Evolutionary conservation across 2,113 vertebrate genomes (phyloP).

Genomic region (Opisthocomus hoazin): DNA sequence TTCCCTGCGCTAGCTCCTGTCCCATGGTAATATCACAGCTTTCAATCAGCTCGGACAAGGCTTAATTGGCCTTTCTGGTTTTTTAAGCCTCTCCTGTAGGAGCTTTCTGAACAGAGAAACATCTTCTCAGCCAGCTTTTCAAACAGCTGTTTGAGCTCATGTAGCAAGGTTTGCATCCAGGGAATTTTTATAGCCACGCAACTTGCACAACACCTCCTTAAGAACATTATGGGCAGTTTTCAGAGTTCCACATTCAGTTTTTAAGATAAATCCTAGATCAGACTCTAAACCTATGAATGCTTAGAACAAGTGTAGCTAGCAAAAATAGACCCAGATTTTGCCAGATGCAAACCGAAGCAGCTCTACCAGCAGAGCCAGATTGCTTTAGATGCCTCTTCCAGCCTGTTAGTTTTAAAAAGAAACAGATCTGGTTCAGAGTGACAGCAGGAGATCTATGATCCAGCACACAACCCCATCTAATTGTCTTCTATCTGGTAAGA

Average conservation of each 20-base stretch:
- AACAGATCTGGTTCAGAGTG: background rate
- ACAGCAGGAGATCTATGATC: background rate
- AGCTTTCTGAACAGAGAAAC: background rate
- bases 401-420: background rate
- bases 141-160: background rate
- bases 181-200: background rate
- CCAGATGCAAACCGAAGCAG: background rate
- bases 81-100: background rate
- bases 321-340: background rate
- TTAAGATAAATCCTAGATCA: background rate
- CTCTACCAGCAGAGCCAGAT: background rate
- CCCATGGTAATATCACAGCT: background rate
- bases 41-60: background rate
- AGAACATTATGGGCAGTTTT: background rate
- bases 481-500: background rate
- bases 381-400: background rate
- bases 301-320: background rate
- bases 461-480: background rate
- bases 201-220: background rate
- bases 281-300: background rate
- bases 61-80: background rate
- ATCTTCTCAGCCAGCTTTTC: background rate
- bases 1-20: background rate
- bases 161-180: background rate
- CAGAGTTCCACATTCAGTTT: background rate